Percentiles rank a stretch among this genome's conserved stretches.
phyloP scores from a whole-genome alignment of 2,888 invertebrate species.

The Matsumyia berberina region DNA sequence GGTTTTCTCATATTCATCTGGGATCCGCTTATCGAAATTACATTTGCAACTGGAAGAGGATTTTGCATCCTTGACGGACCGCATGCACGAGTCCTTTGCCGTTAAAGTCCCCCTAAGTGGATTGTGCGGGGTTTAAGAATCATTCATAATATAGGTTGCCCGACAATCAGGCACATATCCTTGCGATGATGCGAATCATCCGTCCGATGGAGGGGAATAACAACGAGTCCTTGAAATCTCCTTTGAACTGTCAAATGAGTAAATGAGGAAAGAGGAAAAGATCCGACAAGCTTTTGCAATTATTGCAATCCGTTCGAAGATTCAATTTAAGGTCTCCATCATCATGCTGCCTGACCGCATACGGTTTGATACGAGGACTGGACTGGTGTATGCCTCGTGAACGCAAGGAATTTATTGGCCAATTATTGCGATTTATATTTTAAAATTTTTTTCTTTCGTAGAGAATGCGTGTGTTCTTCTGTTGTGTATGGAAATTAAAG shows the following conservation, averaged over 20 bases:
- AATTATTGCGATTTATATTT: conserved; percentile 71
- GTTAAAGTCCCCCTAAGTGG: conserved; percentile 45
- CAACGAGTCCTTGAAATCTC: conserved; percentile 26
- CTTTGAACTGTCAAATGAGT: conserved; percentile 11
- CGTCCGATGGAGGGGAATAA: conserved; percentile 1
- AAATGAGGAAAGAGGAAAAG: conserved; percentile 11
- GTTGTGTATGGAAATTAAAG: conserved; percentile 13
- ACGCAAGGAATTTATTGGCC: conserved; percentile 63
- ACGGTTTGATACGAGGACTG: conserved; percentile 28
- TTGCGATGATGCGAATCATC: background rate
- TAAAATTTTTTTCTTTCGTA: conserved; percentile 21
- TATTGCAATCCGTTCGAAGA: conserved; percentile 68
- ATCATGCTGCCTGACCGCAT: conserved; percentile 41
- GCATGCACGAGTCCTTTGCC: conserved; percentile 39
- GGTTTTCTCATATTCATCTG: conserved; percentile 11
- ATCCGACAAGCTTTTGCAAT: conserved; percentile 47
- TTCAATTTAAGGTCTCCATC: conserved; percentile 69
- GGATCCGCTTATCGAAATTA: conserved; percentile 73
- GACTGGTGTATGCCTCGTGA: conserved; percentile 17
- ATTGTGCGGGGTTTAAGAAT: conserved; percentile 49
- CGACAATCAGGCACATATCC: conserved; percentile 28
- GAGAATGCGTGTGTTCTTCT: conserved; percentile 46
- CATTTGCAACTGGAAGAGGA: conserved; percentile 62
- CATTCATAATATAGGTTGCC: conserved; percentile 37
- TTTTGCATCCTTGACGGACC: conserved; percentile 45